phyloP scores from a whole-genome alignment of 2,888 invertebrate species.

The Emesis furor region DNA sequence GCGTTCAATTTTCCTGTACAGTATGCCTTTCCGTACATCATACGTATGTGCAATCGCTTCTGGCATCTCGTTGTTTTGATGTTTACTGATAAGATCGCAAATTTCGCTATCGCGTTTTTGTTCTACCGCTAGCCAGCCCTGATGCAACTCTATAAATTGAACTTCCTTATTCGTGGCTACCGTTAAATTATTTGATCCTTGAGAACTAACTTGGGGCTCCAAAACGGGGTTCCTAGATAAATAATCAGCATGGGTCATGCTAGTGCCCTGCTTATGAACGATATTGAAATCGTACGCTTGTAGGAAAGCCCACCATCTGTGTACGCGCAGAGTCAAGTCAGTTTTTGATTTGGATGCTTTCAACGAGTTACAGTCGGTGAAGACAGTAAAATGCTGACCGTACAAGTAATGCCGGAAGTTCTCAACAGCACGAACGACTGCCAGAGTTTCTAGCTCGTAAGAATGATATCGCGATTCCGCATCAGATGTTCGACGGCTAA shows the following conservation, averaged over 20 bases:
- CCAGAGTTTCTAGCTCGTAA: constrained; percentile 12
- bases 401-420: constrained; percentile 66
- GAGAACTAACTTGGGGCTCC: neutral
- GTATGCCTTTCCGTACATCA: constrained; percentile 67
- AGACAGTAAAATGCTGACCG: constrained; percentile 50
- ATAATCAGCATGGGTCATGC: constrained; percentile 70
- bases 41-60: constrained; percentile 59
- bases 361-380: constrained; percentile 30
- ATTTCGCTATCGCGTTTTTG: constrained; percentile 74
- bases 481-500: constrained; percentile 31
- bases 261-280: constrained; percentile 55
- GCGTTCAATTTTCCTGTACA: constrained; percentile 68
- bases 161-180: neutral
- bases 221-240: constrained; percentile 68
- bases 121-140: constrained; percentile 74
- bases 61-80: constrained; percentile 27
- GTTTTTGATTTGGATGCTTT: constrained; percentile 54
- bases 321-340: constrained; percentile 70
- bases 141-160: constrained; percentile 59
- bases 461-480: constrained; percentile 45
- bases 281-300: constrained; percentile 70
- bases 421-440: constrained; percentile 53
- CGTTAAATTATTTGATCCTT: neutral
- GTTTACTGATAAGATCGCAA: constrained; percentile 58
- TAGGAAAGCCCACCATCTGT: constrained; percentile 72